Conservation (phyloP, 2,113 vertebrate species). For the Psittacus erithacus region DNA sequence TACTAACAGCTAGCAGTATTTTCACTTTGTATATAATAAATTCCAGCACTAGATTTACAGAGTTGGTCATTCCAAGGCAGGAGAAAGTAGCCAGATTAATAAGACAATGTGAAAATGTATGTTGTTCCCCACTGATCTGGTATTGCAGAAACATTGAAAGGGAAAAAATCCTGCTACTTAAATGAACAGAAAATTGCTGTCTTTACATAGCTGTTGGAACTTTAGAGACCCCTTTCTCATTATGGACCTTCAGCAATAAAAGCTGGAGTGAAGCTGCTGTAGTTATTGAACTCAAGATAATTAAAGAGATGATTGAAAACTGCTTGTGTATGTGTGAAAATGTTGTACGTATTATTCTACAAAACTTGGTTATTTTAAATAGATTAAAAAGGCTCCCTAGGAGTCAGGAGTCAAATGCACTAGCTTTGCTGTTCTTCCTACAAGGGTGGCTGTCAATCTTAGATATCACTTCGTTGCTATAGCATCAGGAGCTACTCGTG, state of each 20-base stretch:
- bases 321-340: neutral
- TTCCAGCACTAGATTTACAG: neutral
- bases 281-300: neutral
- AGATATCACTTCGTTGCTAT: fast-evolving
- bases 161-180: fast-evolving
- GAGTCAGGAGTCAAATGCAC: neutral
- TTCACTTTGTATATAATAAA: neutral
- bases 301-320: neutral
- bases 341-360: neutral
- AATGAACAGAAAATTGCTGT: neutral
- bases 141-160: neutral
- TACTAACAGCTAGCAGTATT: neutral
- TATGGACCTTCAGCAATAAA: neutral
- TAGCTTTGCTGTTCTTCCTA: neutral
- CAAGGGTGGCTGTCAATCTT: neutral
- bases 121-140: neutral
- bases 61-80: neutral
- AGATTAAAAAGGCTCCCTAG: neutral
- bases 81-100: neutral
- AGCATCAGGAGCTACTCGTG: neutral
- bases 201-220: neutral
- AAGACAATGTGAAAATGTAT: neutral
- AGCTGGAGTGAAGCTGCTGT: neutral
- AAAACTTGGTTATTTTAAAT: neutral
- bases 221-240: neutral